phyloP scores from a whole-genome alignment of 2,113 vertebrate species.

The Clinocottus analis region DNA sequence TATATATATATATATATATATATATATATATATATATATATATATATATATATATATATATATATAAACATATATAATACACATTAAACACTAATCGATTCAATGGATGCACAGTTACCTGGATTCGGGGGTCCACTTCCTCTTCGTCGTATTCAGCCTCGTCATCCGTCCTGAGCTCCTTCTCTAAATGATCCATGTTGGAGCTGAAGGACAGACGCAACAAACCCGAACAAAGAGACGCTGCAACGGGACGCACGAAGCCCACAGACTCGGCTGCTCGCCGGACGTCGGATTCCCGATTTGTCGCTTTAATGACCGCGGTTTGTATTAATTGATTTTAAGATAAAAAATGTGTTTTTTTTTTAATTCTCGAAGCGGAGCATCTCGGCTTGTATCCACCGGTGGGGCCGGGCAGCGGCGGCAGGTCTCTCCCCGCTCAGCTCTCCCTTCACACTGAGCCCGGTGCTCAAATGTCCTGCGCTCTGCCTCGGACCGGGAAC shows the following conservation, averaged over 20 bases:
- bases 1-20: too few species aligned
- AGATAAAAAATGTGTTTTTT: not conserved
- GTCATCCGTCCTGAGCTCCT: constrained; percentile 76
- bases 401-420: not conserved
- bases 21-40: too few species aligned
- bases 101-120: constrained; percentile 79
- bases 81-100: not conserved
- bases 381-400: not conserved
- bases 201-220: constrained; percentile 29
- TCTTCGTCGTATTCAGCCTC: constrained; percentile 84
- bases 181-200: constrained; percentile 77
- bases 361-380: not conserved
- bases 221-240: constrained; percentile 66
- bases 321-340: rapidly evolving
- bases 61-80: too few species aligned
- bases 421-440: not conserved
- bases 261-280: not conserved
- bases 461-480: not conserved
- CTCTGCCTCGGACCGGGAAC: constrained; percentile 34
- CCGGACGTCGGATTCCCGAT: not conserved
- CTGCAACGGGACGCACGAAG: not conserved
- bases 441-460: not conserved
- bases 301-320: not conserved
- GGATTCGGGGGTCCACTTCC: constrained; percentile 94
- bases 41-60: too few species aligned